Conservation (phyloP, 2,888 invertebrate genomes). For the Heliconius charithonia region DNA sequence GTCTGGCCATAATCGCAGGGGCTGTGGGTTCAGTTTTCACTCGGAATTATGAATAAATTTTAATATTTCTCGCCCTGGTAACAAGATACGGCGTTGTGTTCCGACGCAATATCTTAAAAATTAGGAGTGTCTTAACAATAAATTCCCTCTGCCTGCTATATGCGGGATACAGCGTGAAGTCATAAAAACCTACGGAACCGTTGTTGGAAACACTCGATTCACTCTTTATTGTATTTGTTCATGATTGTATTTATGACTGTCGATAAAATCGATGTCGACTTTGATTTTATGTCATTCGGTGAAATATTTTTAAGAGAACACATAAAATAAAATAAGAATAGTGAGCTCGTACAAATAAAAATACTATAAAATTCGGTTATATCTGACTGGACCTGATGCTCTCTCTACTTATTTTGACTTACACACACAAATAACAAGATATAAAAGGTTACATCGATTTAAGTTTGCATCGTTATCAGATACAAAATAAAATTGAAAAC, state of each 20-base stretch:
- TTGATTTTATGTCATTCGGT: constrained; percentile 8
- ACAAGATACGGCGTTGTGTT: background rate
- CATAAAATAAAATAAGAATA: background rate
- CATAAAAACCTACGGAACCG: background rate
- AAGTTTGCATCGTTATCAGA: too few relatives aligned
- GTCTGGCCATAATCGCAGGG: background rate
- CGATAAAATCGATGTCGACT: background rate
- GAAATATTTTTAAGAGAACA: background rate
- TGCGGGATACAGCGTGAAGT: background rate
- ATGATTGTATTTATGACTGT: background rate
- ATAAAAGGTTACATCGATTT: too few relatives aligned
- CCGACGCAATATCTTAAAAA: background rate
- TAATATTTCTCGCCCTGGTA: background rate
- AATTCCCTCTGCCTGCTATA: too few relatives aligned
- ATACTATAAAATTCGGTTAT: background rate
- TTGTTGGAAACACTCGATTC: background rate
- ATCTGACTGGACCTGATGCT: background rate
- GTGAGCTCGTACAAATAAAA: background rate
- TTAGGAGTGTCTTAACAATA: too few relatives aligned
- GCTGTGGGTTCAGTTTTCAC: background rate
- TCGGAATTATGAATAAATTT: background rate
- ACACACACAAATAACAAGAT: too few relatives aligned
- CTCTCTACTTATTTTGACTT: background rate
- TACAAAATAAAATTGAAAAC: too few relatives aligned
- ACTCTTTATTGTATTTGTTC: background rate